A percentile compares a stretch with the other conserved stretches of the same genome.
These are phyloP conservation scores for Novumbra hubbsi DNA, from an alignment of 2,797 vertebrate species.

Conservation along the genomic window DNA sequence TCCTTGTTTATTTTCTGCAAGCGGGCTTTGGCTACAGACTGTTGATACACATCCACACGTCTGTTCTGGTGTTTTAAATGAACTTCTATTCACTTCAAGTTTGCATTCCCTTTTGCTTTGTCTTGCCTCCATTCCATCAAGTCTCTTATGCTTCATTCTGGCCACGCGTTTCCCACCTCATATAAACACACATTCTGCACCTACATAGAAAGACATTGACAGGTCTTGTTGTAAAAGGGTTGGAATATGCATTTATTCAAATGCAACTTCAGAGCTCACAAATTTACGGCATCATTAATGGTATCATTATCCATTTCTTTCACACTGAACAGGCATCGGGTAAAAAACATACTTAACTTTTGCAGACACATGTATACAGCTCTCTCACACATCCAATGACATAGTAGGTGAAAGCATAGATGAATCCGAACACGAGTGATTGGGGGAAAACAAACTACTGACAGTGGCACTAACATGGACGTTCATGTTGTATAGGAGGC, in stretches of 20 bases:
- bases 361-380: neutral
- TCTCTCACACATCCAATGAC: neutral
- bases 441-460: neutral
- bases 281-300: neutral
- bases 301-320: neutral
- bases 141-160: neutral
- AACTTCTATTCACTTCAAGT: neutral
- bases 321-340: neutral
- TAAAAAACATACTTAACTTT: neutral
- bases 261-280: neutral
- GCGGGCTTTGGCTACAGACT: neutral
- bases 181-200: neutral
- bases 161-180: neutral
- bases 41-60: neutral
- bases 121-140: neutral
- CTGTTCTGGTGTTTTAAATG: neutral
- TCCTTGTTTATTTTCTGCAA: neutral
- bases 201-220: neutral
- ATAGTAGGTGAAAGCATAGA: neutral
- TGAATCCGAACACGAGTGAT: neutral
- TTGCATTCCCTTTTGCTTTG: neutral
- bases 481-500: neutral
- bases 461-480: neutral
- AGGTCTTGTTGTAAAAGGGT: constrained; percentile 5
- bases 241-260: neutral